A percentile compares a stretch with the other conserved stretches of the same genome.
These are phyloP conservation scores for Gallinago paraguaiae DNA, from an alignment of 2,113 vertebrate genomes.

Conservation along the genomic window DNA sequence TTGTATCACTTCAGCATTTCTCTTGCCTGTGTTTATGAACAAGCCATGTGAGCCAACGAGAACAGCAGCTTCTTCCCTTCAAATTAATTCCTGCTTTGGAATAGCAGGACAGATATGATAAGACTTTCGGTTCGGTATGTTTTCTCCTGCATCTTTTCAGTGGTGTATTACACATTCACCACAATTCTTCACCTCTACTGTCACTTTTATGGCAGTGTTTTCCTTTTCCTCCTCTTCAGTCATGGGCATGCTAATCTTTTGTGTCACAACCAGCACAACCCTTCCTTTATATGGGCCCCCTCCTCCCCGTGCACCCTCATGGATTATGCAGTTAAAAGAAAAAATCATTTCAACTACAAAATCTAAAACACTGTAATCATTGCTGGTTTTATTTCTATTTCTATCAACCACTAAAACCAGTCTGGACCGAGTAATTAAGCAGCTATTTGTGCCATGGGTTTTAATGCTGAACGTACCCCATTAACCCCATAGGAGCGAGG, in stretches of 20 bases:
- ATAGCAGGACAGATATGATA: background rate
- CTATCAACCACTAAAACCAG: background rate
- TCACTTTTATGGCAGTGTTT: conserved; percentile 46
- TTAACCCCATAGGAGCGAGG: background rate
- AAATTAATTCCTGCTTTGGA: background rate
- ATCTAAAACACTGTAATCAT: background rate
- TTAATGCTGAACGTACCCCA: background rate
- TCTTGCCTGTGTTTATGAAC: conserved; percentile 3
- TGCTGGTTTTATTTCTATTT: conserved; percentile 28
- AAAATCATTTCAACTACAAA: background rate
- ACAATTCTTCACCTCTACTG: conserved; percentile 40
- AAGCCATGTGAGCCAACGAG: background rate
- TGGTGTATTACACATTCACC: background rate
- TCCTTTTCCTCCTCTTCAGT: conserved; percentile 10
- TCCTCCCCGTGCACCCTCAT: background rate
- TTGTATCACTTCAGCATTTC: background rate
- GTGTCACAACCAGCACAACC: conserved; percentile 9
- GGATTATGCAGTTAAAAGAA: background rate
- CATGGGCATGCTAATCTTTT: conserved; percentile 3
- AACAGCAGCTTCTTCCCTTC: conserved; percentile 12
- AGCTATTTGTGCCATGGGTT: conserved; percentile 18
- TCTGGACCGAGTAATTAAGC: conserved; percentile 41
- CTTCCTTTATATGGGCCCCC: background rate
- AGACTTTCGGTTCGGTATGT: background rate
- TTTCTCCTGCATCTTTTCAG: conserved; percentile 34